Evolutionary conservation across 2,797 vertebrate genomes (phyloP).

Genomic region (Onychomys arenicola): DNA sequence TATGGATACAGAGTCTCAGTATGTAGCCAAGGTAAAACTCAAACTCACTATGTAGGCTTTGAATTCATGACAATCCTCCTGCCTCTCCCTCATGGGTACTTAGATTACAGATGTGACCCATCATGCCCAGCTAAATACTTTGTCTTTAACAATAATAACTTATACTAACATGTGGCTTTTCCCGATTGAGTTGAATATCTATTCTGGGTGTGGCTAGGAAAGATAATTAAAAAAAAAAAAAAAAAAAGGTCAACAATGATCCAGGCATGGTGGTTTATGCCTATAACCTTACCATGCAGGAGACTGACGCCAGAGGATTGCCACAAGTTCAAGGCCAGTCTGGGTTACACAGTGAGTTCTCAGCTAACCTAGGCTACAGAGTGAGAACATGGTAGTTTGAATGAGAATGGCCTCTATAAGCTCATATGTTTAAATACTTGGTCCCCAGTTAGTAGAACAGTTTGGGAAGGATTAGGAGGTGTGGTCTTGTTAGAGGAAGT

Average conservation of each 20-base stretch:
- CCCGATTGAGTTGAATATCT: conserved; percentile 53
- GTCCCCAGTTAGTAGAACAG: background rate
- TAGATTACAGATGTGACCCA: background rate
- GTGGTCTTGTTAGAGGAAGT: background rate
- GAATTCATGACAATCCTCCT: background rate
- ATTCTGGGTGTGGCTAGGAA: background rate
- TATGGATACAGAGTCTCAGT: background rate
- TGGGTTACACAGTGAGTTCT: background rate
- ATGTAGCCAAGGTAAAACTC: background rate
- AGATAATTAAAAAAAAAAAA: too few relatives aligned
- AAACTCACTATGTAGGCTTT: background rate
- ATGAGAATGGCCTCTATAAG: background rate
- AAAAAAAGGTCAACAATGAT: too few relatives aligned
- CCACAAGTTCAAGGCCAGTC: background rate
- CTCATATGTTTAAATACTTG: background rate
- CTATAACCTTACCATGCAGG: background rate
- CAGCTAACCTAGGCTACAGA: background rate
- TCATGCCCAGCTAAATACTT: background rate
- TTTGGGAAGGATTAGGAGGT: background rate
- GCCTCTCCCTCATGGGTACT: background rate
- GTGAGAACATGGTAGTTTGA: background rate
- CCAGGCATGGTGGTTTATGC: too few relatives aligned
- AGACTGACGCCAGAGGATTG: background rate
- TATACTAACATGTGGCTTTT: conserved; percentile 25
- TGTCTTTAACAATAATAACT: conserved; percentile 47